A percentile compares a stretch with the other conserved stretches of the same genome.
These are phyloP conservation scores for Xiphias gladius DNA, from an alignment of 2,113 vertebrate genomes.

Conservation along the genomic window DNA sequence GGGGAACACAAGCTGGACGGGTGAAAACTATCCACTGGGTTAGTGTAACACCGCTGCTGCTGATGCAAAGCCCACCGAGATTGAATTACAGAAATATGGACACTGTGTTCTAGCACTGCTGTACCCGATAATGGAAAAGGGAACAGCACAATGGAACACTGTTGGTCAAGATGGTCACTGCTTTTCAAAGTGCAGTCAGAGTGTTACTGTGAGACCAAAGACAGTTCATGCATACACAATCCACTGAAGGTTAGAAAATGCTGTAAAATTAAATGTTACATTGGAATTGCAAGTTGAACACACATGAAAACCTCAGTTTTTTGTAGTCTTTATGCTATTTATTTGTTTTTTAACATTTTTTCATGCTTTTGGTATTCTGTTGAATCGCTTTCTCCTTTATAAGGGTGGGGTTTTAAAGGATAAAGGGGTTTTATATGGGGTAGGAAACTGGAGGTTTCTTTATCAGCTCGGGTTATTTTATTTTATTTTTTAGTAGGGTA, in stretches of 20 bases:
- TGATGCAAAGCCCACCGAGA: conserved; percentile 50
- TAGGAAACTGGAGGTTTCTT: not conserved
- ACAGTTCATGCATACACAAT: not conserved
- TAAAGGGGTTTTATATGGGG: too few relatives aligned
- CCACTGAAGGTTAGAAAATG: not conserved
- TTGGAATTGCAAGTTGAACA: not conserved
- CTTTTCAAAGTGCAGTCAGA: not conserved
- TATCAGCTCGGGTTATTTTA: too few relatives aligned
- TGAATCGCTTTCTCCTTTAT: not conserved
- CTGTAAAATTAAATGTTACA: not conserved
- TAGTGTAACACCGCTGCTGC: conserved; percentile 46
- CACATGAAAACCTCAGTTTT: not conserved
- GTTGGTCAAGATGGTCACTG: not conserved
- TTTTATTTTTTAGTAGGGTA: too few relatives aligned
- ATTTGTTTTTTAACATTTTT: too few relatives aligned
- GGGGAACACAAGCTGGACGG: conserved; percentile 69
- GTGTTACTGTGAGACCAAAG: not conserved
- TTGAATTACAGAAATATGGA: conserved; percentile 72
- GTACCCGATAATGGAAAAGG: conserved; percentile 27
- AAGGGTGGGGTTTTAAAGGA: not conserved
- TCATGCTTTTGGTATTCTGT: not conserved
- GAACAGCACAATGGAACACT: not conserved
- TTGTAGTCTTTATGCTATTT: too few relatives aligned
- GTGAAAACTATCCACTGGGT: conserved; percentile 71
- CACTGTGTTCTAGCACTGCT: conserved; percentile 11